Evolutionary conservation across 2,113 vertebrate genomes (phyloP).

Genomic region (Progne subis): DNA sequence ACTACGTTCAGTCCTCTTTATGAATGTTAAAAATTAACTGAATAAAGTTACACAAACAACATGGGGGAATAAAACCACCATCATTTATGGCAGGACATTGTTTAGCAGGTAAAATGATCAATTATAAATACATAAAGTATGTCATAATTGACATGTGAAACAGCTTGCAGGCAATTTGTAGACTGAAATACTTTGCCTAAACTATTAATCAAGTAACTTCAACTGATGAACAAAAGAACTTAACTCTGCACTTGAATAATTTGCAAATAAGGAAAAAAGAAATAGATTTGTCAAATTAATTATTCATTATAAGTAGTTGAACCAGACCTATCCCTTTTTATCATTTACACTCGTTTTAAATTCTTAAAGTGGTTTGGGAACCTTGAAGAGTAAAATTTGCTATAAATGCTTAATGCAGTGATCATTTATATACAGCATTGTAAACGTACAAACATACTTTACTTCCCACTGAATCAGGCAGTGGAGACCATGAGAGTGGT

Average conservation of each 20-base stretch:
- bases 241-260: conserved; percentile 29
- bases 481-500: not conserved
- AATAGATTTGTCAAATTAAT: conserved; percentile 67
- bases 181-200: conserved; percentile 1
- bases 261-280: conserved; percentile 59
- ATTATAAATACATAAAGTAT: not conserved
- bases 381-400: conserved; percentile 31
- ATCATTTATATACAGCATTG: conserved; percentile 39
- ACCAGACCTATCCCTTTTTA: conserved; percentile 45
- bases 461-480: not conserved
- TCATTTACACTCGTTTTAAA: conserved; percentile 58
- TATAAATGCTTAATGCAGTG: conserved; percentile 52
- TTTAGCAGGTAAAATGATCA: not conserved
- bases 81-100: not conserved
- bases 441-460: conserved; percentile 35
- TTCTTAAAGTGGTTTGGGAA: conserved; percentile 63
- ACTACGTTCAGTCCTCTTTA: not conserved
- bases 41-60: not conserved
- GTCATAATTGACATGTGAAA: not conserved
- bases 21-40: not conserved
- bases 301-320: conserved; percentile 49
- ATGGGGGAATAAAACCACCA: not conserved
- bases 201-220: conserved; percentile 28
- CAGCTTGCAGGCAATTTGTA: not conserved
- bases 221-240: conserved; percentile 44